These are phyloP conservation scores for Phymanthus crucifer DNA, from an alignment of 92 coral and sea anemone genomes.

Conservation along the genomic window DNA sequence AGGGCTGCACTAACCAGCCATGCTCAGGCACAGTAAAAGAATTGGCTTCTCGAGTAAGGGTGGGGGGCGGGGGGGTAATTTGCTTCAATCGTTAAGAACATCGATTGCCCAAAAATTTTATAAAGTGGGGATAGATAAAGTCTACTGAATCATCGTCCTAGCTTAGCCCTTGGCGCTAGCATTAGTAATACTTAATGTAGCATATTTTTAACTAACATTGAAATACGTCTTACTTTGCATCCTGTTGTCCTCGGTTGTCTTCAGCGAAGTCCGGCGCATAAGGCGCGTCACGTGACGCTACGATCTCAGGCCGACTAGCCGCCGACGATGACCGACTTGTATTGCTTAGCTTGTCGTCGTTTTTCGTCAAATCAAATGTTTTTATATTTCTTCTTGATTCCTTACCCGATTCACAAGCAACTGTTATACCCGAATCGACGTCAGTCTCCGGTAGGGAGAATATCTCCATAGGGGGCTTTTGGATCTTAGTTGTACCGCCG, in stretches of 20 bases:
- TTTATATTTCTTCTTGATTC: conserved; percentile 66
- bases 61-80: background rate
- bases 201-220: background rate
- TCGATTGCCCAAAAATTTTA: too few relatives aligned
- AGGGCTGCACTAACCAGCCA: background rate
- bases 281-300: conserved; percentile 56
- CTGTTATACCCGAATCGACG: conserved; percentile 77
- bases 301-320: conserved; percentile 41
- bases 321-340: conserved; percentile 1
- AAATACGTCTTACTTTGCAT: conserved; percentile 14
- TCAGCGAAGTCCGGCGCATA: conserved; percentile 66
- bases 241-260: conserved; percentile 39
- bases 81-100: too few relatives aligned
- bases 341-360: conserved; percentile 12
- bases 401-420: conserved; percentile 64
- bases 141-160: too few relatives aligned
- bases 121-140: too few relatives aligned
- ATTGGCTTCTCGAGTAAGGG: background rate
- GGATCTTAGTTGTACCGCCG: conserved; percentile 45
- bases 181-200: too few relatives aligned
- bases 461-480: conserved; percentile 51
- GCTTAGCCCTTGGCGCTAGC: too few relatives aligned
- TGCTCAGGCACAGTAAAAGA: too few relatives aligned
- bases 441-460: conserved; percentile 80
- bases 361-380: conserved; percentile 57